Conservation (phyloP, 2,797 vertebrate species). For the Melanotaenia nigrans region DNA sequence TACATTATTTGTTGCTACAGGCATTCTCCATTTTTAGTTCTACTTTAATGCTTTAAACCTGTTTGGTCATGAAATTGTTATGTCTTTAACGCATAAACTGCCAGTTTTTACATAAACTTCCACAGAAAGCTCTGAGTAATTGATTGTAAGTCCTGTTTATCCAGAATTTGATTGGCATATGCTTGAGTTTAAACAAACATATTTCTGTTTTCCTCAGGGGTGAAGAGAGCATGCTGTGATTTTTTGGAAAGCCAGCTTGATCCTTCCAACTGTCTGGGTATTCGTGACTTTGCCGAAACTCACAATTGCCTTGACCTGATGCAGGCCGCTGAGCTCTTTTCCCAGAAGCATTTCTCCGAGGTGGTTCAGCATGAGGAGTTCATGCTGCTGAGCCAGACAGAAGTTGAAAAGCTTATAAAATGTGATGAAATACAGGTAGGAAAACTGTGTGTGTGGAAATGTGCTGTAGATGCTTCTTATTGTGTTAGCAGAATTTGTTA, state of each 20-base stretch:
- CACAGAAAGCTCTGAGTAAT: neutral
- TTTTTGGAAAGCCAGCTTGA: constrained; percentile 98
- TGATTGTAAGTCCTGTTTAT: neutral
- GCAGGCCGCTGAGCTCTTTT: constrained; percentile 97
- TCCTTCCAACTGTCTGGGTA: constrained; percentile 97
- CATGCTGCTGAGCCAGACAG: constrained; percentile 94
- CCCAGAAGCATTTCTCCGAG: constrained; percentile 98
- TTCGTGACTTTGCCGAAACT: constrained; percentile 97
- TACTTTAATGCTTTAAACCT: neutral
- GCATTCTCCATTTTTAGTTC: too few relatives aligned
- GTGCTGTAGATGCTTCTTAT: neutral
- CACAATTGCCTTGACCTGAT: constrained; percentile 98
- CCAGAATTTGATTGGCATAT: neutral
- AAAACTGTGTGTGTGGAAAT: neutral
- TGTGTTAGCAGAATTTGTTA: neutral
- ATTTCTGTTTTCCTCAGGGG: constrained; percentile 83
- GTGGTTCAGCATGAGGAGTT: constrained; percentile 99
- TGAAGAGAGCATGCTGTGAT: constrained; percentile 98
- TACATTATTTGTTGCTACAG: too few relatives aligned
- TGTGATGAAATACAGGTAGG: constrained; percentile 98
- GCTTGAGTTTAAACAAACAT: neutral
- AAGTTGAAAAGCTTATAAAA: constrained; percentile 98
- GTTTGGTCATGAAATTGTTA: neutral
- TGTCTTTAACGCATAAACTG: neutral
- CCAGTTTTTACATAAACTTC: constrained; percentile 11